Evolutionary conservation across 2,888 invertebrate genomes (phyloP).

Genomic region (Clitarchus hookeri): DNA sequence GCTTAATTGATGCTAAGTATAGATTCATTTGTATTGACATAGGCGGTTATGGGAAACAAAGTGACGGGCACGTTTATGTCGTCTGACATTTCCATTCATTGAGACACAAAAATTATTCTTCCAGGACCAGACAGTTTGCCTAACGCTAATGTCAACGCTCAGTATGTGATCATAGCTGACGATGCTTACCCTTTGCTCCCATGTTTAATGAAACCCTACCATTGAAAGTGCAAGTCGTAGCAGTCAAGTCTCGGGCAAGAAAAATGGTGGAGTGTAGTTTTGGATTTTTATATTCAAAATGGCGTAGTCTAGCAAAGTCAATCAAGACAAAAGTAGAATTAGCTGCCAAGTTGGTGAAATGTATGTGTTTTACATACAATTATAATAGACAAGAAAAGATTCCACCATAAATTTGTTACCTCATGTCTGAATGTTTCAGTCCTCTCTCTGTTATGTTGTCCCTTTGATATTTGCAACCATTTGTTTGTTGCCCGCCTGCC

Average conservation of each 20-base stretch:
- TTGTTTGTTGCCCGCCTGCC: too few relatives aligned
- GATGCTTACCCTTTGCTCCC: not conserved
- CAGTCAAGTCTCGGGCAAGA: not conserved
- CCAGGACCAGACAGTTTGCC: too few relatives aligned
- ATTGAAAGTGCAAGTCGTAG: not conserved
- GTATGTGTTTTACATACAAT: not conserved
- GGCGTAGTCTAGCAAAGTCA: not conserved
- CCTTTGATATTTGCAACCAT: too few relatives aligned
- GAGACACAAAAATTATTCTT: too few relatives aligned
- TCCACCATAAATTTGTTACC: too few relatives aligned
- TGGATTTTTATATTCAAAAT: not conserved
- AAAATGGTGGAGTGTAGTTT: not conserved
- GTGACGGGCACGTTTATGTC: not conserved
- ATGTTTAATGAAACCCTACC: not conserved
- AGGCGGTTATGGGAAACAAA: not conserved
- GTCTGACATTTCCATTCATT: too few relatives aligned
- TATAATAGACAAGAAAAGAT: not conserved
- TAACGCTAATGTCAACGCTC: not conserved
- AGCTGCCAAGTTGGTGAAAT: not conserved
- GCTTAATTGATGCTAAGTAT: constrained; percentile 29
- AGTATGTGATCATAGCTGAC: not conserved
- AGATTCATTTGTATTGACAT: constrained; percentile 43
- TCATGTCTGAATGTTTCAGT: too few relatives aligned
- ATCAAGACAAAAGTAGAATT: not conserved
- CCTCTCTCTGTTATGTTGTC: too few relatives aligned